These are phyloP conservation scores for Sarcoramphus papa DNA, from an alignment of 2,797 vertebrate genomes.

Conservation along the genomic window DNA sequence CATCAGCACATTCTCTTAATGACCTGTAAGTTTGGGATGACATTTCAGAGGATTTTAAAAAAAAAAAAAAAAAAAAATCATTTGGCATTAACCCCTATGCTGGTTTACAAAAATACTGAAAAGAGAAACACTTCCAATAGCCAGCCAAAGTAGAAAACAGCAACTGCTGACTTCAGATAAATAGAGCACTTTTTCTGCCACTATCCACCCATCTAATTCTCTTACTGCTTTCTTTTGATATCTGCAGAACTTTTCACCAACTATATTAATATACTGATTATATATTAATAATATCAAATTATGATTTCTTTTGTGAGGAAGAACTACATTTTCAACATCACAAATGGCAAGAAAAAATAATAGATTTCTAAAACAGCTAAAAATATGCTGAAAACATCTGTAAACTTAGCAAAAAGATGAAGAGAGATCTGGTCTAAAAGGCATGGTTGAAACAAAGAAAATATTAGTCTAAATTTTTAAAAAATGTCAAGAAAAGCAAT, in stretches of 20 bases:
- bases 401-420: neutral
- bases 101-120: neutral
- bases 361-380: neutral
- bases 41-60: neutral
- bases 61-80: neutral
- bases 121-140: neutral
- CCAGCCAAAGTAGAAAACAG: neutral
- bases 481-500: neutral
- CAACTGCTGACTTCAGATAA: neutral
- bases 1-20: neutral
- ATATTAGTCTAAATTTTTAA: neutral
- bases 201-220: neutral
- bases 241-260: neutral
- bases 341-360: neutral
- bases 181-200: neutral
- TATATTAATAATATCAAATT: neutral
- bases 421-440: neutral
- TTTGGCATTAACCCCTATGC: neutral
- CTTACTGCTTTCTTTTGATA: neutral
- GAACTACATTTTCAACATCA: neutral
- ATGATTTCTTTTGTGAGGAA: neutral
- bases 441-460: neutral
- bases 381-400: neutral
- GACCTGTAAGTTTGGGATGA: neutral
- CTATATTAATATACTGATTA: neutral